Base-by-base conservation (phyloP, 2,888 invertebrate genomes). In the Cantharis lateralis region DNA sequence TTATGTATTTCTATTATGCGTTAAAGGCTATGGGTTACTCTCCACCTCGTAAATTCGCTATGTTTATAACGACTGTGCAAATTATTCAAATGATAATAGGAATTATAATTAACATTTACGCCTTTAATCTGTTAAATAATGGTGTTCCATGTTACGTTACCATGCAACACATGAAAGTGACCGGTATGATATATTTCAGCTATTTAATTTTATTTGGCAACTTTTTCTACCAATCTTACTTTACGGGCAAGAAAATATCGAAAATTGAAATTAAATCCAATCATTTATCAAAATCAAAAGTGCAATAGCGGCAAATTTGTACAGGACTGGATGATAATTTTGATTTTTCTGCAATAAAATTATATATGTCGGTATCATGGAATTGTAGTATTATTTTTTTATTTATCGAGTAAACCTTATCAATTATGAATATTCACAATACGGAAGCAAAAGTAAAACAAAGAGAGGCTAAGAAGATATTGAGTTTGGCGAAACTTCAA, bases 61-160 rank as follows among this genome's bases (percentile, higher is more conserved):
- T 98, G 94, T 89, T 94, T 82, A 98, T 99, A 86, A 99, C 98
- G 13, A 91, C 93, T 15, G 90, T 97, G 71, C 98, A 99, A 88
- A 91, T 98, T 74, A 89, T 94, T 18, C 98, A 98, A 90, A 98
- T 99, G 98, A 91, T 98, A 71, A 92, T 97, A 80, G 98, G 98
- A n/a, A 95, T 96, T 88, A 92, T 92, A 69, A 94, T 98, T 85
- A 98, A 98, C 89, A 89, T 96, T 78, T 96, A 95, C 93, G 96
- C 96, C 1, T 94, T 95, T 88, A 94, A 95, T 86, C 93, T 94
- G 88, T 89, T 95, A 77, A 91, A 93, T 15, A 91, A 92, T 15
- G 92, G 93, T 11, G 91, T 92, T 82, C 92, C 95, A 81, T 97
- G 97, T 88, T 93, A 95, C 88, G 95, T 97, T 85, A 95, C 95